These are phyloP conservation scores for Hydrolagus affinis DNA, from an alignment of 2,113 vertebrate genomes.

Conservation along the genomic window DNA sequence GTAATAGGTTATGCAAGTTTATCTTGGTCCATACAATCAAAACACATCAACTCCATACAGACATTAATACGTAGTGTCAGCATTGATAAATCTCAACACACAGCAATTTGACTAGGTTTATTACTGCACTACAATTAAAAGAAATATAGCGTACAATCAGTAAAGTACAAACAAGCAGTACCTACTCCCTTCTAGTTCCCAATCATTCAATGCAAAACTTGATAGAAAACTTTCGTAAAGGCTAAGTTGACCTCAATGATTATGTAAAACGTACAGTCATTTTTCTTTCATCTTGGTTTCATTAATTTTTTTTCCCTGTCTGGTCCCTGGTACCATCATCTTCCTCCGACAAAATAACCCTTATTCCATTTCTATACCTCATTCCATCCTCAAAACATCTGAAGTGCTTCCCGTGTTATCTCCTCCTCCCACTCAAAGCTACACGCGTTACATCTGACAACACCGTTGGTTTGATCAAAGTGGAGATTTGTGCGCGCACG, in stretches of 20 bases:
- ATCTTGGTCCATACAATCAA: not conserved
- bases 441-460: too few relatives aligned
- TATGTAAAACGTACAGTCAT: not conserved
- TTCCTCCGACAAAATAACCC: not conserved
- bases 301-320: not conserved
- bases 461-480: not conserved
- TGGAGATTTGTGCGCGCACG: not conserved
- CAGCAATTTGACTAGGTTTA: constrained; percentile 4
- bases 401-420: too few relatives aligned
- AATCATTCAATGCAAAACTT: not conserved
- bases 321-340: not conserved
- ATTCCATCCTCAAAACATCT: too few relatives aligned
- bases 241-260: not conserved
- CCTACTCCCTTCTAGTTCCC: not conserved
- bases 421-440: too few relatives aligned
- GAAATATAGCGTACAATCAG: not conserved
- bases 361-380: too few relatives aligned
- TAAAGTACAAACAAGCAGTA: not conserved
- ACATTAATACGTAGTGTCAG: constrained; percentile 7
- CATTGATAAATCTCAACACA: not conserved
- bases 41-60: constrained; percentile 10
- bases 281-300: not conserved
- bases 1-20: not conserved
- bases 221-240: not conserved
- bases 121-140: not conserved